Base-by-base conservation (phyloP, 2,797 vertebrate genomes). In the Argyrosomus regius region DNA sequence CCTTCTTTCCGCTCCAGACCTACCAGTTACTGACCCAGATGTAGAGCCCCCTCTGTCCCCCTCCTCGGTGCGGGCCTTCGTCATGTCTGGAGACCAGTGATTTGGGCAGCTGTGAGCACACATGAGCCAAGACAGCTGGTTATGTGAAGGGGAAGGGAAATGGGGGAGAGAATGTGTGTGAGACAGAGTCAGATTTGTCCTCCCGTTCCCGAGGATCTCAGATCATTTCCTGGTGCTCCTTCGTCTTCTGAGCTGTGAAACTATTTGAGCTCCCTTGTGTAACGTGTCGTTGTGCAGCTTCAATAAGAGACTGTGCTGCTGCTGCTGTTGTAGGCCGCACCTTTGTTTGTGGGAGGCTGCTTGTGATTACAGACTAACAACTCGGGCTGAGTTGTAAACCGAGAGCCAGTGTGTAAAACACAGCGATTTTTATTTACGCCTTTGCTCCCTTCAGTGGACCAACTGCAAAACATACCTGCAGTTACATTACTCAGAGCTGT, bases 51-150 rank as follows among this genome's bases (percentile, higher is more conserved):
- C 68, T 76, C 77, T 71, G 78, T 65, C 85, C 65, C 65, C 81
- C 89, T 82, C 79, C 26, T 72, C 64, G 43, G 74, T 46, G 75
- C 63, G 65, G 80, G 79, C 65, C 72, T 84, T 79, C 78, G 81
- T 91, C 88, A 81, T 87, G 90, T 92, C 93, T 86, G 82, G 89
- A 87, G 91, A 92, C 83, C 83, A 85, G 92, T 88, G 88, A 87
- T 88, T 85, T 69, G 85, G 91, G 91, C 95, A 96, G 95, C 94
- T 95, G 95, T 88, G 81, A 85, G 81, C 73, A 20, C 71, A 74
- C 80, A 78, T 84, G 87, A 92, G 93, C 94, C 94, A 93, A 89
- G 93, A 94, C 94, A 95, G 94, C 94, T 96, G 94, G 72, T 91
- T 83, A 83, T 90, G 89, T 87, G 91, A 82, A 83, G 79, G 80